These are phyloP conservation scores for Mycteria americana DNA, from an alignment of 2,797 vertebrate species.

Conservation along the genomic window DNA sequence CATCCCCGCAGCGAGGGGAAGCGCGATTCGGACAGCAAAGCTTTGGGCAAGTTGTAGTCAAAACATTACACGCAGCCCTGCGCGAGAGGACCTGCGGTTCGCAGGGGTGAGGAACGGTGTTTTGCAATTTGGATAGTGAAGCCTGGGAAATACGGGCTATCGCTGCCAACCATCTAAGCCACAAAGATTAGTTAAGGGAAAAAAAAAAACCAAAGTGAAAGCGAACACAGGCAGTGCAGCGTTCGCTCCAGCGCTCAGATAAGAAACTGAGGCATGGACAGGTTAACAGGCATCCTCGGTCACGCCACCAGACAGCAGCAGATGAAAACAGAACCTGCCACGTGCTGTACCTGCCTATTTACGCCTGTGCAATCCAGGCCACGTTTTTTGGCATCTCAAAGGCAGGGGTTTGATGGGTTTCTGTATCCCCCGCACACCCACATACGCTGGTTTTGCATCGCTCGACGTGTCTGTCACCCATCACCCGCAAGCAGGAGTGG, in stretches of 20 bases:
- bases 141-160: neutral
- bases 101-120: neutral
- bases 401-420: rapidly evolving
- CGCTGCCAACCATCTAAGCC: neutral
- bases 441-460: rapidly evolving
- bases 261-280: neutral
- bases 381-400: rapidly evolving
- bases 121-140: neutral
- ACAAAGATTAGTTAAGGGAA: neutral
- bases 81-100: neutral
- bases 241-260: rapidly evolving
- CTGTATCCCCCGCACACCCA: too few species aligned
- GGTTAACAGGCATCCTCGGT: neutral
- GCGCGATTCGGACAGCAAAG: rapidly evolving
- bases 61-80: neutral
- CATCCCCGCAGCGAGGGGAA: rapidly evolving
- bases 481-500: rapidly evolving
- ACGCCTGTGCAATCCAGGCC: rapidly evolving
- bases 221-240: neutral
- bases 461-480: rapidly evolving
- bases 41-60: neutral
- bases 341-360: neutral
- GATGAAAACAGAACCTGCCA: neutral
- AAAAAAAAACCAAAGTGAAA: neutral
- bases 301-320: rapidly evolving